Percentiles rank a stretch among this genome's conserved stretches.
Evolutionary conservation across 2,113 vertebrate genomes (phyloP).

Genomic region (Carettochelys insculpta): DNA sequence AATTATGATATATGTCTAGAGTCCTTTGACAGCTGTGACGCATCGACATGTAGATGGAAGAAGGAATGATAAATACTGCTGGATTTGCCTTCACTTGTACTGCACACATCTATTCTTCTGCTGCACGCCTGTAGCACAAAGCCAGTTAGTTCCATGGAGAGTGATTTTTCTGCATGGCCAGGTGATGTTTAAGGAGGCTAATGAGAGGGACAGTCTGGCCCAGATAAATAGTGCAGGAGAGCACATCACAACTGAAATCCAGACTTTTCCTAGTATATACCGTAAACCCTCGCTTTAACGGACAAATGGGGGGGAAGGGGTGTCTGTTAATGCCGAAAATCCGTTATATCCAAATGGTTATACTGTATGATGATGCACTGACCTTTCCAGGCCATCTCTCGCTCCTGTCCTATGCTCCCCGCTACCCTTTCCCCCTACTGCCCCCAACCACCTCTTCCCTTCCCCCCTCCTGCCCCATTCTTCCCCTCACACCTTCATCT

Average conservation of each 20-base stretch:
- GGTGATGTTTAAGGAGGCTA: slow-evolving; percentile 59
- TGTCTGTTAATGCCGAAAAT: too few relatives aligned
- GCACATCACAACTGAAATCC: slow-evolving; percentile 44
- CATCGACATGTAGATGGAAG: neutral
- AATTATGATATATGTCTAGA: neutral
- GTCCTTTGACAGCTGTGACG: slow-evolving; percentile 2
- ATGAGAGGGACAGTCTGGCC: slow-evolving; percentile 60
- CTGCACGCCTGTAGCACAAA: neutral
- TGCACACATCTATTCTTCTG: neutral
- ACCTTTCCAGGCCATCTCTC: too few relatives aligned
- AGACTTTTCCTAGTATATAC: slow-evolving; percentile 47
- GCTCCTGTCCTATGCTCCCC: too few relatives aligned
- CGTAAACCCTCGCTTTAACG: too few relatives aligned
- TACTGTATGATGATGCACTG: too few relatives aligned
- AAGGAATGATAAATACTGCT: neutral
- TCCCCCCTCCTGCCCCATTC: too few relatives aligned
- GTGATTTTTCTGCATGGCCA: slow-evolving; percentile 39
- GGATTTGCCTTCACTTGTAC: neutral
- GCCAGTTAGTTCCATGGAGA: slow-evolving; percentile 23
- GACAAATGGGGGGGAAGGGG: too few relatives aligned
- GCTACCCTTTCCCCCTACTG: too few relatives aligned
- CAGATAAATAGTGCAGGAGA: slow-evolving; percentile 60
- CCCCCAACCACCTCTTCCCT: too few relatives aligned
- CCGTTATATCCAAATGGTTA: too few relatives aligned
- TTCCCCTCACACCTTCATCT: too few relatives aligned